Percentiles rank a stretch among this genome's conserved stretches.
These are phyloP conservation scores for Mustela lutreola DNA, from an alignment of 2,113 vertebrate species.

Conservation along the genomic window DNA sequence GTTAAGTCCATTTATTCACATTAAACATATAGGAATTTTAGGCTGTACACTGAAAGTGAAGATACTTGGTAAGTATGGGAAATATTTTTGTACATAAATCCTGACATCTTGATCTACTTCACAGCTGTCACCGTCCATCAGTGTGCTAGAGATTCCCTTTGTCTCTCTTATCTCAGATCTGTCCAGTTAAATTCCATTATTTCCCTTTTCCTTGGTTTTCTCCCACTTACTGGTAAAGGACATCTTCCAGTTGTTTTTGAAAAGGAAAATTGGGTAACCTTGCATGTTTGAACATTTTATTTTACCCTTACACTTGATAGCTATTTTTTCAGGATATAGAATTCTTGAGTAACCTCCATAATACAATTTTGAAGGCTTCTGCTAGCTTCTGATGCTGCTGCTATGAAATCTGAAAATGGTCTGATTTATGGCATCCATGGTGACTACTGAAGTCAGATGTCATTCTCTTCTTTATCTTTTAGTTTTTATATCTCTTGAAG, in stretches of 20 bases:
- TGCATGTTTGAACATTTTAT: slow-evolving; percentile 32
- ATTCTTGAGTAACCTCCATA: background rate
- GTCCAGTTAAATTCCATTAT: slow-evolving; percentile 15
- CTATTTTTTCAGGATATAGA: background rate
- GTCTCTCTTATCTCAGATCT: background rate
- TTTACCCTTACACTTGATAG: background rate
- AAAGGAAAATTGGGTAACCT: slow-evolving; percentile 23
- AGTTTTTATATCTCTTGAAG: background rate
- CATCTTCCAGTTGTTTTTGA: background rate
- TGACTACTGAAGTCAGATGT: slow-evolving; percentile 1
- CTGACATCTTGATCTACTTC: background rate
- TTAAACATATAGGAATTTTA: background rate
- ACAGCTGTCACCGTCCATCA: background rate
- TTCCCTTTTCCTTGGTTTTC: slow-evolving; percentile 13
- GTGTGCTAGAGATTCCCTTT: background rate
- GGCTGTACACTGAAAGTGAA: background rate
- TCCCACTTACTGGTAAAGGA: background rate
- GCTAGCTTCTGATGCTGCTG: background rate
- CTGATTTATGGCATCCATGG: background rate
- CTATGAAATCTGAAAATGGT: background rate
- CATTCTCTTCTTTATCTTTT: background rate
- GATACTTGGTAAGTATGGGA: background rate
- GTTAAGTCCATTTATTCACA: slow-evolving; percentile 1
- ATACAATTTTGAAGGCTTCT: slow-evolving; percentile 35
- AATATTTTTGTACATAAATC: slow-evolving; percentile 1